Evolutionary conservation across 2,888 invertebrate genomes (phyloP).

Genomic region (Priapulus caudatus): DNA sequence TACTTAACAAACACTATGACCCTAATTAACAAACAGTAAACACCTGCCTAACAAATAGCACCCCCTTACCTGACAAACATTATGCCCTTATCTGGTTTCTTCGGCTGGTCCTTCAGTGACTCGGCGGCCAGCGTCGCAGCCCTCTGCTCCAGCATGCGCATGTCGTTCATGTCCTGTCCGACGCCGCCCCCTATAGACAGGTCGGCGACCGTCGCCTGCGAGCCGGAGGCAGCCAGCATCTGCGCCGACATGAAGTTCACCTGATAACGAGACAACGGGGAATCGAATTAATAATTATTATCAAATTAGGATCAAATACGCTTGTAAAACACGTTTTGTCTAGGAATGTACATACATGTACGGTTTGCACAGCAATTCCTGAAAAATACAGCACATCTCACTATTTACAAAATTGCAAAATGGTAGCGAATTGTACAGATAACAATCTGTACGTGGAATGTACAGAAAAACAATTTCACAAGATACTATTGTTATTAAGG

Average conservation of each 20-base stretch:
- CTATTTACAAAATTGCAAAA: no score
- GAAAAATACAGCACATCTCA: no score
- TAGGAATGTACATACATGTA: no score
- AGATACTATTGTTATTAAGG: no score
- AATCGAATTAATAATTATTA: slow-evolving; percentile 2
- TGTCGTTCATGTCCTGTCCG: slow-evolving; percentile 27
- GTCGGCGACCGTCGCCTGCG: slow-evolving; percentile 1
- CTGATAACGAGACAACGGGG: slow-evolving; percentile 19
- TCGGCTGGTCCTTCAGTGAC: slow-evolving; percentile 29
- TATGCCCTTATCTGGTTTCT: slow-evolving; percentile 24
- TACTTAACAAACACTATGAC: no score
- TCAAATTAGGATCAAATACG: slow-evolving; percentile 1
- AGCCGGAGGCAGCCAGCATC: slow-evolving; percentile 61
- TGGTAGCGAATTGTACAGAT: no score
- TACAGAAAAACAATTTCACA: no score
- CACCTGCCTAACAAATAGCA: no score
- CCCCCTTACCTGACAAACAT: slow-evolving; percentile 37
- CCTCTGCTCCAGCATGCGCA: slow-evolving; percentile 35
- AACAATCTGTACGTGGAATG: no score
- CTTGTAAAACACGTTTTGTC: slow-evolving; percentile 6
- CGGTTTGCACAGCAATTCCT: no score
- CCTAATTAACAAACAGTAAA: no score
- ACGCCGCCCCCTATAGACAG: slow-evolving; percentile 16
- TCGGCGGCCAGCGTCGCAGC: slow-evolving; percentile 35
- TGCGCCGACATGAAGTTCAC: slow-evolving; percentile 99